Evolutionary conservation across 2,888 invertebrate genomes (phyloP), one percentile per base, ranked within the genome.

Genomic region (Deilephila elpenor): DNA sequence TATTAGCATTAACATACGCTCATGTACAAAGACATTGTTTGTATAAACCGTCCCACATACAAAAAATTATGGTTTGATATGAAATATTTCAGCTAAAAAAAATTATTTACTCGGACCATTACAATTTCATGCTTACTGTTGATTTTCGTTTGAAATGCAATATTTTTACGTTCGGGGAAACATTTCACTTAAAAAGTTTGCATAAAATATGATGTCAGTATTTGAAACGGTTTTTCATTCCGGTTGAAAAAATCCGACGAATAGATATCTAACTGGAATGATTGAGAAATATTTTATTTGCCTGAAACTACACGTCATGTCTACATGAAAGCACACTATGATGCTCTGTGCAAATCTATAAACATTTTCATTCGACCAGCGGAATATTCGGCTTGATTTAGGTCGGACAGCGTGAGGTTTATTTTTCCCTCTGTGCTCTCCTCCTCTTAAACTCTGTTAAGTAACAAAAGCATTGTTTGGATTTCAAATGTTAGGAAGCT

Each of bases 361-460:
- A 73, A 73, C 76, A 78, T 80, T 81, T 82, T 81, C 80, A 79
- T 81, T 79, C 77, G 82, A 79, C 76, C 78, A 75, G 77, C 73
- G 74, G 76, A 76, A 76, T 80, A 80, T 83, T 83, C 80, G 71
- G 71, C 76, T 78, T 89, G 86, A 88, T 86, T 84, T 80, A 84
- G 88, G 86, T 88, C 82, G 77, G 87, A 87, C 89, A 86, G 81
- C 78, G 79, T 73, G 74, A 76, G 78, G 83, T 82, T 86, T 83
- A 83, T 62, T 20, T 51, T 62, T 72, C 44, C 56, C 20, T 53
- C 25, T n/a, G 53, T 29, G 37, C n/a, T 29, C 5, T 17, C 17
- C 67, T 64, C 37, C 37, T 64, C 64, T 67, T 67, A 67, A 25
- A 67, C 17, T 17, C 67, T 25, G 51, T 44, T 25, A 67, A 25